These are phyloP conservation scores for Chrysemys picta DNA, from an alignment of 2,113 vertebrate genomes.

Conservation along the genomic window DNA sequence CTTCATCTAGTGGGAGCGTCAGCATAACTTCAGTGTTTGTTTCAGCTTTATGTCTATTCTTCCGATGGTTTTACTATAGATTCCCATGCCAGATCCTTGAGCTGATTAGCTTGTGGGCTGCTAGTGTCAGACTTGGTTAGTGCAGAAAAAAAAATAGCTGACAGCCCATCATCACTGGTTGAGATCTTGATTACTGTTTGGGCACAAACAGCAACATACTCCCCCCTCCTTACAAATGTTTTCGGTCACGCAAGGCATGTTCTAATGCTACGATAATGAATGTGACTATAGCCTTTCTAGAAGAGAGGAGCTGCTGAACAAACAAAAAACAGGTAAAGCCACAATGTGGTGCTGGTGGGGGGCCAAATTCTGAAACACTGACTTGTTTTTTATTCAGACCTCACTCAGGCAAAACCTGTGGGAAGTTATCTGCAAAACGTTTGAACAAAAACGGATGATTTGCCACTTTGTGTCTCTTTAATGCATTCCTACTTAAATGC, in stretches of 20 bases:
- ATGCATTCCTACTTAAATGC: background rate
- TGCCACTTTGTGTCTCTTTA: background rate
- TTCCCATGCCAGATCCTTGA: slow-evolving; percentile 51
- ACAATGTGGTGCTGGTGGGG: background rate
- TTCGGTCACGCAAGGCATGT: slow-evolving; percentile 40
- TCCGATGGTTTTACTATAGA: slow-evolving; percentile 29
- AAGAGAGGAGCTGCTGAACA: background rate
- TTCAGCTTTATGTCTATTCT: slow-evolving; percentile 28
- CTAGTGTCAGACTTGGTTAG: slow-evolving; percentile 62
- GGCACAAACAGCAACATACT: slow-evolving; percentile 58
- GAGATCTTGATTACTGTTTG: slow-evolving; percentile 73
- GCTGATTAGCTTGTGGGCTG: slow-evolving; percentile 58
- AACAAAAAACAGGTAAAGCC: background rate
- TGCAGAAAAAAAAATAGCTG: slow-evolving; percentile 51
- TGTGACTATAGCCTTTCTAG: background rate
- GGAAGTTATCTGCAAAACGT: background rate
- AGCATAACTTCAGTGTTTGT: background rate
- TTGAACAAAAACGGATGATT: background rate
- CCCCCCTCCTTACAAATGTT: slow-evolving; percentile 36
- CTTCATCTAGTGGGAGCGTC: background rate
- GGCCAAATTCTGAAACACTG: background rate
- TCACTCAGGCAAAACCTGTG: background rate
- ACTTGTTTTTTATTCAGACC: background rate
- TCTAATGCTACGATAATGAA: background rate
- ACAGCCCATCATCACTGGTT: slow-evolving; percentile 66